Conservation (phyloP, 2,888 invertebrate species). For the Apeira syringaria region DNA sequence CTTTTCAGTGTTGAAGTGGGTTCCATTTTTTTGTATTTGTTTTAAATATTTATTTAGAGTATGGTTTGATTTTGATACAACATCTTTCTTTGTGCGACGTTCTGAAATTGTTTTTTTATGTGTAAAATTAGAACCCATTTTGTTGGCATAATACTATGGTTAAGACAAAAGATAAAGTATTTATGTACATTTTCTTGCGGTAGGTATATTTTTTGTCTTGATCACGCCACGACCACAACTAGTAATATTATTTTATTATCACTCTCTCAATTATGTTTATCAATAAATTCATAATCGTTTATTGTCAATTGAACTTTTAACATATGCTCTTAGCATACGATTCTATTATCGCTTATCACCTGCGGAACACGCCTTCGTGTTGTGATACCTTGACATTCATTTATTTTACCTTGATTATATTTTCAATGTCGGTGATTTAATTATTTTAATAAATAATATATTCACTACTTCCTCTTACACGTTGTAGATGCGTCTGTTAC, state of each 20-base stretch:
- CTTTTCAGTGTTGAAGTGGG: no score
- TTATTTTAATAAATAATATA: no score
- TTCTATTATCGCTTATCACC: conserved; percentile 9
- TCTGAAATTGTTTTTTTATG: no score
- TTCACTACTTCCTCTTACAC: conserved; percentile 1
- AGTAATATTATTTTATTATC: neutral
- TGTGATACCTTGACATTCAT: conserved; percentile 25
- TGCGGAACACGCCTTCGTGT: conserved; percentile 21
- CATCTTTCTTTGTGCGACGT: no score
- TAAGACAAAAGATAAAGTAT: no score
- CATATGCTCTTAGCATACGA: conserved; percentile 5
- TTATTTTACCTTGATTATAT: conserved; percentile 9
- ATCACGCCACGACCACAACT: conserved; percentile 11
- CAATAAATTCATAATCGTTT: conserved; percentile 10
- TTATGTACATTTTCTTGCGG: no score
- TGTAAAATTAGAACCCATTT: no score
- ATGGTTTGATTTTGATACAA: no score
- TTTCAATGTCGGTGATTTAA: neutral
- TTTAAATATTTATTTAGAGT: no score
- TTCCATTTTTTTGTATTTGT: no score
- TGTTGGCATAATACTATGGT: no score
- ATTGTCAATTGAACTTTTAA: conserved; percentile 9
- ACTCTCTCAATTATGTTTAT: conserved; percentile 1
- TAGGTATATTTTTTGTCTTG: neutral
- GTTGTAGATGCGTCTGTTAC: no score